phyloP scores from a whole-genome alignment of 1,140 invertebrate genomes.

The Dinoponera quadriceps region DNA sequence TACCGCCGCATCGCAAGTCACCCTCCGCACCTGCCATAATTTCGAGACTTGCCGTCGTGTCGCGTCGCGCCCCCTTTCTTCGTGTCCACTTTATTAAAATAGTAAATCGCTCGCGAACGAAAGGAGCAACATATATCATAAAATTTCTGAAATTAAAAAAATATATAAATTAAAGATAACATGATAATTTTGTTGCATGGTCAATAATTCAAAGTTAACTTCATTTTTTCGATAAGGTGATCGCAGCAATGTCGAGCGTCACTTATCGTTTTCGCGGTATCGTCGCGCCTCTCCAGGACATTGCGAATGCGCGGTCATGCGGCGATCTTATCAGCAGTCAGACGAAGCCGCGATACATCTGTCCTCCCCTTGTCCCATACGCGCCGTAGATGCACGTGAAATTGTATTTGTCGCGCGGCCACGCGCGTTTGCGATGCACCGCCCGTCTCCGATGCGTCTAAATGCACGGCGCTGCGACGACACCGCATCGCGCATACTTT shows the following conservation, averaged over 20 bases:
- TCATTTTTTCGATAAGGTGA: too few relatives aligned
- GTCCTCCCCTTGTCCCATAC: background rate
- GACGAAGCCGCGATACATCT: constrained; percentile 21
- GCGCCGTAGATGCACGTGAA: constrained; percentile 18
- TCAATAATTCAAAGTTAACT: too few relatives aligned
- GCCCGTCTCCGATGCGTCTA: constrained; percentile 31
- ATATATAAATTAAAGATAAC: too few relatives aligned
- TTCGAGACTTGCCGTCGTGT: constrained; percentile 11
- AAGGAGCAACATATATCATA: too few relatives aligned
- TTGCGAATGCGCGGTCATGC: constrained; percentile 25
- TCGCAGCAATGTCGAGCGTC: background rate
- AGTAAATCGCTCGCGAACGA: constrained; percentile 64
- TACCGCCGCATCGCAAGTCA: background rate
- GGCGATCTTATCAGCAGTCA: constrained; percentile 47
- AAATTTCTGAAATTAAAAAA: too few relatives aligned
- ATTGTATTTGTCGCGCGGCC: constrained; percentile 26
- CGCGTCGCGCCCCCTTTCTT: background rate
- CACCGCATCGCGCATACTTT: constrained; percentile 47
- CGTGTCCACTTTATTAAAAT: constrained; percentile 69
- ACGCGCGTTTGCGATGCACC: constrained; percentile 11
- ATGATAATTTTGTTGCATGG: too few relatives aligned
- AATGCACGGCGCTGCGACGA: constrained; percentile 20
- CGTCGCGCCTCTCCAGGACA: background rate
- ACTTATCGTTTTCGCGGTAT: constrained; percentile 8
- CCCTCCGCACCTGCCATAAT: constrained; percentile 50